Evolutionary conservation across 2,888 invertebrate species (phyloP).

Genomic region (Megastigmus dorsalis): DNA sequence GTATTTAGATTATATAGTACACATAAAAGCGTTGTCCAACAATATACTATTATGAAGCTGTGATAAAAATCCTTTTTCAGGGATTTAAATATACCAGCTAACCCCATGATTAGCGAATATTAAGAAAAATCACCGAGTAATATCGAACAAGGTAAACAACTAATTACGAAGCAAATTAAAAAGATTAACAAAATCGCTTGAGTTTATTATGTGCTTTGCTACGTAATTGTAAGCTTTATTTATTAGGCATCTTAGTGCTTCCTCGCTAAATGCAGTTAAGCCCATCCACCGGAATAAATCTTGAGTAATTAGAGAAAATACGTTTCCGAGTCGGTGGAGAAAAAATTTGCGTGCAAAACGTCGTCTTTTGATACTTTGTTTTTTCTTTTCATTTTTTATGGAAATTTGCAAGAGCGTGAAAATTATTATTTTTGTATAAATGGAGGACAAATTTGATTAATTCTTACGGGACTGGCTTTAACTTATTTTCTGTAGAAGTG

Average conservation of each 20-base stretch:
- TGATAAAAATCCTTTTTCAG: too few species aligned
- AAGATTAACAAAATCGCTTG: neutral
- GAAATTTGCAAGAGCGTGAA: too few species aligned
- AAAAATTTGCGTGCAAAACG: too few species aligned
- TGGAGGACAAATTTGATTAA: slow-evolving; percentile 1
- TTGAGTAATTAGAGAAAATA: slow-evolving; percentile 28
- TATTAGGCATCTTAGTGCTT: slow-evolving; percentile 9
- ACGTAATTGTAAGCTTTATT: slow-evolving; percentile 31
- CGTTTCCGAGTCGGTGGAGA: neutral
- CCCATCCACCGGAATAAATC: slow-evolving; percentile 2
- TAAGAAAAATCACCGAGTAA: neutral
- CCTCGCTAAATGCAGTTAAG: neutral
- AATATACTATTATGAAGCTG: too few species aligned
- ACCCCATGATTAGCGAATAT: neutral
- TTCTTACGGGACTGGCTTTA: neutral
- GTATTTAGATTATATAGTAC: too few species aligned
- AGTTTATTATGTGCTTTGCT: neutral
- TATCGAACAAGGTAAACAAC: neutral
- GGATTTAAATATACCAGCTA: neutral
- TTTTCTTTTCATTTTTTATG: too few species aligned
- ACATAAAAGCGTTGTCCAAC: too few species aligned
- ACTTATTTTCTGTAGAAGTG: neutral
- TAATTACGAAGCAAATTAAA: slow-evolving; percentile 7
- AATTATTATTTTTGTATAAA: too few species aligned
- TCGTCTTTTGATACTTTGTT: too few species aligned